Conservation (phyloP, 2,888 invertebrate genomes). For the Sarcophaga caerulescens region DNA sequence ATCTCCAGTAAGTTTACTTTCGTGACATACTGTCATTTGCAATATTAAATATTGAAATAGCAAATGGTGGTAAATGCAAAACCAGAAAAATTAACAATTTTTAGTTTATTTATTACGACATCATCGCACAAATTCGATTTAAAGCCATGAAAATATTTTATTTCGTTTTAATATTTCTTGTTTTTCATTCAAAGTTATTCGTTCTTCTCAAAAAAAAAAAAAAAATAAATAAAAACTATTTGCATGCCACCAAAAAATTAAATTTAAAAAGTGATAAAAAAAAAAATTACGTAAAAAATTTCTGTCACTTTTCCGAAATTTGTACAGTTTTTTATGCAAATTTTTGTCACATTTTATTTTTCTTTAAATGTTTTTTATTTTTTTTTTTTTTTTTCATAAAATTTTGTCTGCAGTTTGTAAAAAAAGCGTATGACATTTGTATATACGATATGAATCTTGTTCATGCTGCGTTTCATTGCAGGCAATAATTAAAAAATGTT, state of each 20-base stretch:
- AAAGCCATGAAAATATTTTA: slow-evolving; percentile 26
- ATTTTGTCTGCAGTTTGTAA: background rate
- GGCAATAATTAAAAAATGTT: slow-evolving; percentile 27
- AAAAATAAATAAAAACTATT: background rate
- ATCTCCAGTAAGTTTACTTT: background rate
- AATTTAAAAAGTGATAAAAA: slow-evolving; percentile 22
- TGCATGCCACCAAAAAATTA: slow-evolving; percentile 1
- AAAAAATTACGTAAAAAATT: slow-evolving; percentile 16
- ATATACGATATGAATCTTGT: slow-evolving; percentile 46
- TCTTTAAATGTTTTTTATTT: background rate
- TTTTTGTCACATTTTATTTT: slow-evolving; percentile 28
- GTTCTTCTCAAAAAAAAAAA: background rate
- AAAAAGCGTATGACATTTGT: slow-evolving; percentile 29
- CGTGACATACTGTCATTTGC: background rate
- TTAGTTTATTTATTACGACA: slow-evolving; percentile 21
- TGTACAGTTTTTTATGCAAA: slow-evolving; percentile 14
- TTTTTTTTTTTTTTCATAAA: too few relatives aligned
- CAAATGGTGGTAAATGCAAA: too few relatives aligned
- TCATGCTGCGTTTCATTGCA: slow-evolving; percentile 37
- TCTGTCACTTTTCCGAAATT: slow-evolving; percentile 13
- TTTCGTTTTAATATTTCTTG: background rate
- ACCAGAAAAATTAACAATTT: background rate
- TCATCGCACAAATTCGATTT: slow-evolving; percentile 24
- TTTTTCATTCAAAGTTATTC: too few relatives aligned
- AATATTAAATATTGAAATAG: background rate